A percentile compares a stretch with the other conserved stretches of the same genome.
Evolutionary conservation across 2,888 invertebrate species (phyloP).

Genomic region (Drosophila infuscata): DNA sequence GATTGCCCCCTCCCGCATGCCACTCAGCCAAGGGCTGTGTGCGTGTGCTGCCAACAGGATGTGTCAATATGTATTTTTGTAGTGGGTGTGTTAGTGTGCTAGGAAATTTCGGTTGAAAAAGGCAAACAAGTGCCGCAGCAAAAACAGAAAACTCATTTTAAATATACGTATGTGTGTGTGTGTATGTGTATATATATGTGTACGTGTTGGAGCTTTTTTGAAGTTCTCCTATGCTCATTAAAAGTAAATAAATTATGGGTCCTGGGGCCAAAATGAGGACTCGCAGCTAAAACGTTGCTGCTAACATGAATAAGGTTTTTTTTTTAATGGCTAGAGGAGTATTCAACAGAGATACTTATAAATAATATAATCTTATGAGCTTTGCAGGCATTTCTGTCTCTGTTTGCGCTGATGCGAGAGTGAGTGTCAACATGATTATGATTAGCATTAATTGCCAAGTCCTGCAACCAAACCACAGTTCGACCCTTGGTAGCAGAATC

Average conservation of each 20-base stretch:
- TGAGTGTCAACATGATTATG: constrained; percentile 42
- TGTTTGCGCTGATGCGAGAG: not conserved
- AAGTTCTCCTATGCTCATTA: constrained; percentile 70
- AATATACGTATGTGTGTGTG: constrained; percentile 40
- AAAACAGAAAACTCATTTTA: constrained; percentile 71
- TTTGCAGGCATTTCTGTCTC: constrained; percentile 19
- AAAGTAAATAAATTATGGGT: constrained; percentile 71
- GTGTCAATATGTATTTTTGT: constrained; percentile 30
- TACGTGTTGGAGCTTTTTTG: constrained; percentile 50
- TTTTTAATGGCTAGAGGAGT: constrained; percentile 23
- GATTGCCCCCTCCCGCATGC: constrained; percentile 33
- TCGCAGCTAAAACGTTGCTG: constrained; percentile 23
- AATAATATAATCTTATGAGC: constrained; percentile 30
- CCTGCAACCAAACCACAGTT: constrained; percentile 27
- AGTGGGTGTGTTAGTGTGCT: constrained; percentile 22
- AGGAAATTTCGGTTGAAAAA: constrained; percentile 72
- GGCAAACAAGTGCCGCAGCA: constrained; percentile 50
- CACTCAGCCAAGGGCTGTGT: constrained; percentile 1
- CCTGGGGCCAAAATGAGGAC: constrained; percentile 31
- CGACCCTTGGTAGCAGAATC: not conserved
- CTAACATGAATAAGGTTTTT: constrained; percentile 40
- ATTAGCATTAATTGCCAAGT: constrained; percentile 57
- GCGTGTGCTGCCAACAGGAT: constrained; percentile 55
- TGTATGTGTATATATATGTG: constrained; percentile 13
- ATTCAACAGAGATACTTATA: constrained; percentile 24